Base-by-base conservation (phyloP, 2,888 invertebrate genomes). In the Troides aeacus region DNA sequence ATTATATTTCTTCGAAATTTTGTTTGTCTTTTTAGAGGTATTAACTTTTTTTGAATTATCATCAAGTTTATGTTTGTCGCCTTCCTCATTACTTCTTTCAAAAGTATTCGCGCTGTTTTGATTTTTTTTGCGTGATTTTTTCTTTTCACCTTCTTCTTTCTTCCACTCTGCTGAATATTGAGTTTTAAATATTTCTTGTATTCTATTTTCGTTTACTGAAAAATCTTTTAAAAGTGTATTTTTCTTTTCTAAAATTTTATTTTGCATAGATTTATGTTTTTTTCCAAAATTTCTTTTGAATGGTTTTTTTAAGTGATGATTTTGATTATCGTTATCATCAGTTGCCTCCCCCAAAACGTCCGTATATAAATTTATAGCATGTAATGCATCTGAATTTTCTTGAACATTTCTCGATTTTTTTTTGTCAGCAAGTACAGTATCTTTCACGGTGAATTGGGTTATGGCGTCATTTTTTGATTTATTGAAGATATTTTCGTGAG, bases 271-370 rank as follows among this genome's bases (percentile, higher is more conserved):
- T 39, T 58, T 42, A 62, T 39, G 23, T 71, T 72, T 56, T 67
- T 71, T 36, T 69, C 65, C 53, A 64, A 72, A 63, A 72, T 69
- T 61, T 64, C 66, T 42, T 71, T 68, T 71, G 36, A 72, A 17
- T 30, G 60, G 42, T 64, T 68, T 70, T 67, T 46, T 65, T 15
- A 63, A 62, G 36, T 53, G 64, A 21, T 60, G 61, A 58, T 66
- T 68, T 21, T 64, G 42, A 8, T 53, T 36, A 12, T 21, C 59
- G 10, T 72, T 66, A 46, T 8, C 10, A 15, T 46, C 46, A 8
- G 12, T 15, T 30, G 30, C 30, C 30, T 30, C 30, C 30, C 0
- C 30, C 46, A 46, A 46, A 46, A 46, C 46, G 5, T 15, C 2
- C 46, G 10, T 6, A 46, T 46, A 6, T 15, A 46, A 46, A 46